Evolutionary conservation across 2,113 vertebrate genomes (phyloP).

Genomic region (Halcyon senegalensis): DNA sequence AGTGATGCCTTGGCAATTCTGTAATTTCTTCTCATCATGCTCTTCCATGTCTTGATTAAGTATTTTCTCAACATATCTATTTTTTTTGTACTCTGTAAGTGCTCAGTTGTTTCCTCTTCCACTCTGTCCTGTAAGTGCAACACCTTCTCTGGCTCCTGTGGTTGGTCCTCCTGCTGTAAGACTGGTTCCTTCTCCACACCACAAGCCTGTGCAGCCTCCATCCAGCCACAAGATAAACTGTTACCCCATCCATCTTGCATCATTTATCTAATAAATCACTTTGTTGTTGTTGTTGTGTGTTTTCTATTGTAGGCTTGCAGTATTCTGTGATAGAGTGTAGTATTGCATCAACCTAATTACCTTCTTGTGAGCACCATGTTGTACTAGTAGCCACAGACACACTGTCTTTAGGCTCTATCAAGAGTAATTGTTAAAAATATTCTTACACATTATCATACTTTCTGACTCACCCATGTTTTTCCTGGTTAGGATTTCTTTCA

Average conservation of each 20-base stretch:
- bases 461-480: neutral
- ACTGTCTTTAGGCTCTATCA: neutral
- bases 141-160: neutral
- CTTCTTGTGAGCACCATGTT: neutral
- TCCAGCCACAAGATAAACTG: neutral
- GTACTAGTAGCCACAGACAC: neutral
- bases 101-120: neutral
- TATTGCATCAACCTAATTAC: neutral
- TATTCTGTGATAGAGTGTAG: neutral
- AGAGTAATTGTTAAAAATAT: neutral
- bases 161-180: neutral
- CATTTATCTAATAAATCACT: neutral
- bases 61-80: neutral
- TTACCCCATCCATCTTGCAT: neutral
- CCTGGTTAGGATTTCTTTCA: neutral
- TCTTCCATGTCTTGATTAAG: neutral
- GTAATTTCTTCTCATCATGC: neutral
- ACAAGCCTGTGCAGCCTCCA: neutral
- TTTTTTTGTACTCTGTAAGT: neutral
- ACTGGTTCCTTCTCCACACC: neutral
- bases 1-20: neutral
- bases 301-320: neutral
- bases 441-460: neutral
- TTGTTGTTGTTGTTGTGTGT: neutral
- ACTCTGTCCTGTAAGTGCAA: neutral